Percentiles rank a stretch among this genome's conserved stretches.
Evolutionary conservation across 2,797 vertebrate genomes (phyloP).

Genomic region (Oreochromis grahami): DNA sequence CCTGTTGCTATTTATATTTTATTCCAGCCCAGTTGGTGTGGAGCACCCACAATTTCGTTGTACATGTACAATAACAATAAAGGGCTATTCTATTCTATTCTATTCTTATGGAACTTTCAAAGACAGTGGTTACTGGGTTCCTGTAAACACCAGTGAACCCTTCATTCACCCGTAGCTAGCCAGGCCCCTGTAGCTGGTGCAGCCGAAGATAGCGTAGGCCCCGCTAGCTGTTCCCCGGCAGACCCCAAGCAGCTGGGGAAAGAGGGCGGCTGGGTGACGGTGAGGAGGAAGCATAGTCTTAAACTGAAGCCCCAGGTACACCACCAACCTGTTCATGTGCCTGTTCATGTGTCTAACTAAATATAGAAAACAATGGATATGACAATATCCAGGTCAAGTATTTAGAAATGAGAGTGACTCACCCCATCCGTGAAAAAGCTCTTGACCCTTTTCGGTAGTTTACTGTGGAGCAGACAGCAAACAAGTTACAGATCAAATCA

Average conservation of each 20-base stretch:
- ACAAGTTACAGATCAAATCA: not conserved
- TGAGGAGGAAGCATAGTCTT: too few relatives aligned
- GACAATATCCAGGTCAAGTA: not conserved
- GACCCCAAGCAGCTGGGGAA: too few relatives aligned
- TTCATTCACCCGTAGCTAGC: too few relatives aligned
- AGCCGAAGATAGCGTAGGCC: too few relatives aligned
- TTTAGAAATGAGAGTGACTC: constrained; percentile 43
- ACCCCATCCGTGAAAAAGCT: constrained; percentile 96
- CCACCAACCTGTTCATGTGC: too few relatives aligned
- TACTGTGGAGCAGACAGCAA: constrained; percentile 70
- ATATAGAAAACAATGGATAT: not conserved
- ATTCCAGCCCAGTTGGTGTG: not conserved
- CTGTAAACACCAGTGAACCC: not conserved
- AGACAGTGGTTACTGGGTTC: not conserved
- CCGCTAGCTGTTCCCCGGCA: too few relatives aligned
- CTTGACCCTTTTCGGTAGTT: constrained; percentile 89
- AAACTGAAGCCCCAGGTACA: too few relatives aligned
- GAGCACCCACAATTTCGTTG: not conserved
- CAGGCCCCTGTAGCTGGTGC: too few relatives aligned
- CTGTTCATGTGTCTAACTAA: too few relatives aligned
- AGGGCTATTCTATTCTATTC: not conserved
- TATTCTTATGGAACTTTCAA: not conserved
- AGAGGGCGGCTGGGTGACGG: too few relatives aligned
- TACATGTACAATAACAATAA: not conserved
- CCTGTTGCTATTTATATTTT: not conserved